Conservation (phyloP, 2,797 vertebrate species). For the Xiphorhynchus erythropygius region DNA sequence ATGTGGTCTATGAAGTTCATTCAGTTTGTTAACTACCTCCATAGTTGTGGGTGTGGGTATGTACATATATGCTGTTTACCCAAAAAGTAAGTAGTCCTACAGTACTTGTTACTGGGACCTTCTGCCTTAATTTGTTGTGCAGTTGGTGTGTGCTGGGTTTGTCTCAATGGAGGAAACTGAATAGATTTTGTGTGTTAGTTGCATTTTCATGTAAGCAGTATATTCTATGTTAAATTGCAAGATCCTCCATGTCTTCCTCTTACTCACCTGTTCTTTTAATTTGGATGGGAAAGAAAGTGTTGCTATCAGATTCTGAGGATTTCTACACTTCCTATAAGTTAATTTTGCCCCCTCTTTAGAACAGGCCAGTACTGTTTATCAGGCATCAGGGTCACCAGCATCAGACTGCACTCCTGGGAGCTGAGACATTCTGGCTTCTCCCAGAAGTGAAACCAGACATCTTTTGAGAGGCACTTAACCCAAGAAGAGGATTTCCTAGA, state of each 20-base stretch:
- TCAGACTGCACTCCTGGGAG: not conserved
- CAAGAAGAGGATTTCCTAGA: constrained; percentile 11
- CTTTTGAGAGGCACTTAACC: not conserved
- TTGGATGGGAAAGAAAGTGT: not conserved
- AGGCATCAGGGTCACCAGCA: accelerated
- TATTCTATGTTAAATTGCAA: not conserved
- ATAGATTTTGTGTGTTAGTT: not conserved
- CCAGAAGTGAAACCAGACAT: not conserved
- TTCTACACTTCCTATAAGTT: not conserved
- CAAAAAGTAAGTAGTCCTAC: not conserved
- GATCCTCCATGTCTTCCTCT: not conserved
- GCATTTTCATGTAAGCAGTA: not conserved
- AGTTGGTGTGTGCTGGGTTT: not conserved
- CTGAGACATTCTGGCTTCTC: not conserved
- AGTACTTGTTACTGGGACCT: not conserved
- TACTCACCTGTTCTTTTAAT: not conserved
- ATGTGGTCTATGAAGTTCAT: not conserved
- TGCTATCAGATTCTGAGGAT: not conserved
- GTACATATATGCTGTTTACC: not conserved
- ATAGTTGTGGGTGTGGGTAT: not conserved
- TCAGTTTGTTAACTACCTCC: not conserved
- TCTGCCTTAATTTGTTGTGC: not conserved
- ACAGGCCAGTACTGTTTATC: not conserved
- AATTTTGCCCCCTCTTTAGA: not conserved
- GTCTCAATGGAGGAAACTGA: not conserved